phyloP scores from a whole-genome alignment of 2,888 invertebrate species.

The Palloptera scutellata region DNA sequence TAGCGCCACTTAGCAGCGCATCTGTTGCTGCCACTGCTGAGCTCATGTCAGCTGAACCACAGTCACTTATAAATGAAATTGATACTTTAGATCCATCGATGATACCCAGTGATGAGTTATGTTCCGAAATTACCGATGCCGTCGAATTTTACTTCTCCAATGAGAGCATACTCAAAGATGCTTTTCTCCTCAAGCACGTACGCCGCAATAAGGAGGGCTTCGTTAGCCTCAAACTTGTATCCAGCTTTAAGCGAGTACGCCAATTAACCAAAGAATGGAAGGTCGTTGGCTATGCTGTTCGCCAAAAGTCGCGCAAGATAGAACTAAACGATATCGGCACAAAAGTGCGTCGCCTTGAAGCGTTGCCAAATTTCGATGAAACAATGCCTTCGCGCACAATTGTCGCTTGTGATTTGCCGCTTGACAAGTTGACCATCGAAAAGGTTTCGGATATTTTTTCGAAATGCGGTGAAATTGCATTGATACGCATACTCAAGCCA shows the following conservation, averaged over 20 bases:
- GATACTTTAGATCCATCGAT: slow-evolving; percentile 60
- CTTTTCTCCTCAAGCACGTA: slow-evolving; percentile 93
- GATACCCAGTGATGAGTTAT: slow-evolving; percentile 77
- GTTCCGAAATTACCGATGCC: slow-evolving; percentile 81
- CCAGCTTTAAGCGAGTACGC: slow-evolving; percentile 94
- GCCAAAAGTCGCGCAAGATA: slow-evolving; percentile 77
- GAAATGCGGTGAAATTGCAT: slow-evolving; percentile 86
- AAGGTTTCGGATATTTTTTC: slow-evolving; percentile 91
- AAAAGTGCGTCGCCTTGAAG: slow-evolving; percentile 84
- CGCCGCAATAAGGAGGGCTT: slow-evolving; percentile 94
- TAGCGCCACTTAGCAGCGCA: slow-evolving; percentile 7
- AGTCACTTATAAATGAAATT: slow-evolving; percentile 52
- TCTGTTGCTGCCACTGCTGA: slow-evolving; percentile 33
- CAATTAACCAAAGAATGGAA: slow-evolving; percentile 94
- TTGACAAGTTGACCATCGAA: slow-evolving; percentile 86
- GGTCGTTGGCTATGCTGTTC: slow-evolving; percentile 86
- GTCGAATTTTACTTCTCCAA: slow-evolving; percentile 97
- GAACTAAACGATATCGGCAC: slow-evolving; percentile 92
- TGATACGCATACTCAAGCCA: slow-evolving; percentile 86
- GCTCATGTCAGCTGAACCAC: slow-evolving; percentile 23
- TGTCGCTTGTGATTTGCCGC: slow-evolving; percentile 84
- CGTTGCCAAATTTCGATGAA: slow-evolving; percentile 89
- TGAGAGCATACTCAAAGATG: slow-evolving; percentile 93
- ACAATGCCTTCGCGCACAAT: slow-evolving; percentile 92
- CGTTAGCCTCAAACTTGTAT: slow-evolving; percentile 92